phyloP scores from a whole-genome alignment of 2,888 invertebrate genomes.

The Torymus aiolomorphi region DNA sequence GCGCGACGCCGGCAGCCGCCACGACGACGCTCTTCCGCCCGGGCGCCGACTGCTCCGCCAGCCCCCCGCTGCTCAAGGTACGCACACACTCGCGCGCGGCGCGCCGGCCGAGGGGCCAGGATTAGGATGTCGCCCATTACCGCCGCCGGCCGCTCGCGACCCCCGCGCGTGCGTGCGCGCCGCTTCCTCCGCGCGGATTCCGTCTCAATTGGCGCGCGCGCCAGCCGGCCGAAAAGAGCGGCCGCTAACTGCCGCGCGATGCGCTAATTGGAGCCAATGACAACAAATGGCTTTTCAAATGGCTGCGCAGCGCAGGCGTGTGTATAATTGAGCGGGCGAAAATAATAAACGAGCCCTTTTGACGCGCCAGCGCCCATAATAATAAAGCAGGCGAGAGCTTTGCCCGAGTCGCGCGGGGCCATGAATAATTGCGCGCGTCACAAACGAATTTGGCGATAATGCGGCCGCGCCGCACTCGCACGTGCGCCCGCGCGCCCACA shows the following conservation, averaged over 20 bases:
- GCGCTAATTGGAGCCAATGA: too few relatives aligned
- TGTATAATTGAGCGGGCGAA: too few relatives aligned
- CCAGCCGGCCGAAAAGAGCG: neutral
- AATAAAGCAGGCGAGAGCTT: too few relatives aligned
- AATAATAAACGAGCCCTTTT: too few relatives aligned
- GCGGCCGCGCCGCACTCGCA: slow-evolving; percentile 1
- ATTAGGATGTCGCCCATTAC: slow-evolving; percentile 76
- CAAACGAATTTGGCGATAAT: slow-evolving; percentile 70
- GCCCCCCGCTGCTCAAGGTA: slow-evolving; percentile 53
- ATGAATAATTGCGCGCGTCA: slow-evolving; percentile 72
- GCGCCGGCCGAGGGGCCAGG: slow-evolving; percentile 69
- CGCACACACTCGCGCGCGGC: slow-evolving; percentile 65
- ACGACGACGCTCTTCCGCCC: slow-evolving; percentile 55
- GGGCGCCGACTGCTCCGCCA: slow-evolving; percentile 52
- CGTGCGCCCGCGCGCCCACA: slow-evolving; percentile 63
- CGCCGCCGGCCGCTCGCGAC: slow-evolving; percentile 70
- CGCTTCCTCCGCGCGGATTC: neutral
- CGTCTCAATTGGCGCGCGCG: too few relatives aligned
- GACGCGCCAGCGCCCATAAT: too few relatives aligned
- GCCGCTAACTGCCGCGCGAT: neutral
- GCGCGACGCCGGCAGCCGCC: slow-evolving; percentile 27
- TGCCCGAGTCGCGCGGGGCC: slow-evolving; percentile 30
- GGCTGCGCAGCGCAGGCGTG: slow-evolving; percentile 63
- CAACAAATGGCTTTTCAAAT: slow-evolving; percentile 1
- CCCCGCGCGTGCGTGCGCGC: too few relatives aligned